These are phyloP conservation scores for Caenorhabditis angaria DNA, from an alignment of 2,888 invertebrate species.

Conservation along the genomic window DNA sequence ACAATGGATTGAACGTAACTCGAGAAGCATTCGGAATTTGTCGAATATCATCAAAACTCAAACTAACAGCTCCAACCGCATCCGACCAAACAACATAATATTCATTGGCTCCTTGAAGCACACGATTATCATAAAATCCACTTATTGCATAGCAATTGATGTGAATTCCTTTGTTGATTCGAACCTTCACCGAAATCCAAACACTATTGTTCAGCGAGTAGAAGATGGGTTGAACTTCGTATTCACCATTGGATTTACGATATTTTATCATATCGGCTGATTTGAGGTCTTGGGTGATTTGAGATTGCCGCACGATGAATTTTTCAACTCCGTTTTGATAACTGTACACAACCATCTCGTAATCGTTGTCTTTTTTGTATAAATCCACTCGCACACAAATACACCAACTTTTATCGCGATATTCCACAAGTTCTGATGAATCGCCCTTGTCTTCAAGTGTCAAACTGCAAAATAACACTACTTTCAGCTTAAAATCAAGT, in stretches of 20 bases:
- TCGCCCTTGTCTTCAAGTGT: neutral
- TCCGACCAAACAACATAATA: constrained; percentile 14
- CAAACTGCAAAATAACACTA: no score
- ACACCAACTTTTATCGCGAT: neutral
- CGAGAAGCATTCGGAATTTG: neutral
- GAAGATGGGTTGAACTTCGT: constrained; percentile 8
- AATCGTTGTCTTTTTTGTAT: neutral
- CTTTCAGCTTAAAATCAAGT: no score
- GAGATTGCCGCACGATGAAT: neutral
- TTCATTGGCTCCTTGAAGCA: no score
- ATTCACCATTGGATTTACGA: neutral
- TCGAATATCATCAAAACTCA: constrained; percentile 17
- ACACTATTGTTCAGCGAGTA: constrained; percentile 10
- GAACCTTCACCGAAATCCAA: constrained; percentile 15
- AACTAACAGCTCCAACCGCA: constrained; percentile 24
- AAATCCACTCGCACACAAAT: neutral
- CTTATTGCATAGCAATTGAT: constrained; percentile 15
- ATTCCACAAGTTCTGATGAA: neutral
- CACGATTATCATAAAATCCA: constrained; percentile 24
- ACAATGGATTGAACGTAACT: constrained; percentile 16
- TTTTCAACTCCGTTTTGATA: constrained; percentile 23
- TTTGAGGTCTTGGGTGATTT: neutral
- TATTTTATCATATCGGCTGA: constrained; percentile 16
- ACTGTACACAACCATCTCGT: constrained; percentile 19
- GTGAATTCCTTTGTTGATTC: constrained; percentile 23